phyloP scores from a whole-genome alignment of 2,888 invertebrate species.

The Anodontia alba region DNA sequence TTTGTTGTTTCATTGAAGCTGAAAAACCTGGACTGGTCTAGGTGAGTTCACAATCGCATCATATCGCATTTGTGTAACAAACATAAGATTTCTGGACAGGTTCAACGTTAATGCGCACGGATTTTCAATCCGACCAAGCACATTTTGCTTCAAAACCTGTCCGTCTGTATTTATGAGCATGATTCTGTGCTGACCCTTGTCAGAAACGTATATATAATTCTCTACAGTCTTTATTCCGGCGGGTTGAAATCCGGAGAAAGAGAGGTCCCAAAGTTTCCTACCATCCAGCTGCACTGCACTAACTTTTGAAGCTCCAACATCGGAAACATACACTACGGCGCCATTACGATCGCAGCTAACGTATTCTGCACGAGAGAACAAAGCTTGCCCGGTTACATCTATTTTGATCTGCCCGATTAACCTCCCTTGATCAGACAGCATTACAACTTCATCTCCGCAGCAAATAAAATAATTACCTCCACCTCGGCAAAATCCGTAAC shows the following conservation, averaged over 20 bases:
- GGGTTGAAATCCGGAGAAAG: conserved; percentile 54
- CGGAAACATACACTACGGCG: conserved; percentile 42
- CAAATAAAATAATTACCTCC: conserved; percentile 52
- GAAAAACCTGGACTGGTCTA: conserved; percentile 51
- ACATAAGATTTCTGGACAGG: conserved; percentile 25
- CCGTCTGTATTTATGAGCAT: conserved; percentile 50
- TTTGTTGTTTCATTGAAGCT: conserved; percentile 24
- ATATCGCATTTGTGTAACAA: conserved; percentile 55
- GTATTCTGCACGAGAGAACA: conserved; percentile 59
- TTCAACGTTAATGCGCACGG: conserved; percentile 50
- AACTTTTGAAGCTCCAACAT: conserved; percentile 46
- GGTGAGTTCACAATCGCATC: conserved; percentile 49
- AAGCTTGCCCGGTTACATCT: conserved; percentile 33
- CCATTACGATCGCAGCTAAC: conserved; percentile 40
- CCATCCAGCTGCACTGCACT: conserved; percentile 53
- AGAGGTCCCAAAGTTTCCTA: conserved; percentile 51
- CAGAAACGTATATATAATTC: conserved; percentile 48
- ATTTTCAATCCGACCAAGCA: conserved; percentile 54
- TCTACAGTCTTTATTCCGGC: conserved; percentile 45
- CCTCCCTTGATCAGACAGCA: conserved; percentile 55
- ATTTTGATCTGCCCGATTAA: conserved; percentile 43
- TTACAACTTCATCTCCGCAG: conserved; percentile 57
- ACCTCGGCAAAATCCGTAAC: conserved; percentile 56
- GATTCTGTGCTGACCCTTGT: conserved; percentile 52
- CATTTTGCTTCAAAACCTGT: conserved; percentile 49